Evolutionary conservation across 2,888 invertebrate species (phyloP), one percentile per base, ranked within the genome.

Genomic region (Nomada hirtipes): DNA sequence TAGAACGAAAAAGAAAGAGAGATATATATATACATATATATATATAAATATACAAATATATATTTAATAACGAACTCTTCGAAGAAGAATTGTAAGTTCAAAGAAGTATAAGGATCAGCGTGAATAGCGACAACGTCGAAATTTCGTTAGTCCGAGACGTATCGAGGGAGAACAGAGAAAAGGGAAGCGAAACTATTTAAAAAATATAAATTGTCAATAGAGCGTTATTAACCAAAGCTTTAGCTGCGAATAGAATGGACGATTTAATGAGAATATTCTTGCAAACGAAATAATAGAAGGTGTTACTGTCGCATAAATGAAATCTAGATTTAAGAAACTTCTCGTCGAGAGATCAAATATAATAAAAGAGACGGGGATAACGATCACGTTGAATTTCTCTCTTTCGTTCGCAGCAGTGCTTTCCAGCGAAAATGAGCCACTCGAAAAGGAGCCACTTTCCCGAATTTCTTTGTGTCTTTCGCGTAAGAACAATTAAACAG

Each of bases 241-340:
- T 89, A 89, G 84, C 68, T 63, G 83, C 70, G 79, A 68, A 81
- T 82, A 82, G 74, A 68, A 59, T 42, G 64, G 60, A 80, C 71
- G 67, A 85, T 57, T 76, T 74, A 71, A 82, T 64, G 77, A 83
- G 82, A 85, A 84, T 90, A 85, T 89, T 89, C 90, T 90, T 89
- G 79, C 85, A 88, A 76, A 57, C 55, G 82, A 29, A 42, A 81
- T 79, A n/a, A 55, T 72, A 71, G 55, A 42, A 64, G 23, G 61
- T 64, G 76, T 74, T 60, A 61, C 81, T 85, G 69, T 71, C 73
- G 69, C 74, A 71, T 78, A 84, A 82, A 82, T 76, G 57, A 67
- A 85, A 65, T 73, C 26, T 26, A 84, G 81, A 26, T 69, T 79
- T 82, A 86, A 87, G 79, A 73, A 82, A 78, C 59, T 79, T 86